Conservation (phyloP, 2,888 invertebrate genomes). For the Galerucella pusilla region DNA sequence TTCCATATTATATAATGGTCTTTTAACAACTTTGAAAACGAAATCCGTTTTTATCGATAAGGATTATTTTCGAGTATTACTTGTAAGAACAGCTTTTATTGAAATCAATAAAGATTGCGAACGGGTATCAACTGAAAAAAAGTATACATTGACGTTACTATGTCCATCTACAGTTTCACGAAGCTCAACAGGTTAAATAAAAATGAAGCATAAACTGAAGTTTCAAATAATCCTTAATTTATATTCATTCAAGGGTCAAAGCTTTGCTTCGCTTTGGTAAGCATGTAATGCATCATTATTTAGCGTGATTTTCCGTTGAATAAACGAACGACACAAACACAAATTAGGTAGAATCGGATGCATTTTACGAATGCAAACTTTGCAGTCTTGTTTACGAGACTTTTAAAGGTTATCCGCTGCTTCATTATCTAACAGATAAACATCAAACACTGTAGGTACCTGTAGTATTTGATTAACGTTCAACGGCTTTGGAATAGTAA, state of each 20-base stretch:
- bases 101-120: too few relatives aligned
- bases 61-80: neutral
- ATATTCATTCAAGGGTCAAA: neutral
- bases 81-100: too few relatives aligned
- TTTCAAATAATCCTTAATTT: neutral
- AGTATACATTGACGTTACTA: too few relatives aligned
- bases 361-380: conserved; percentile 15
- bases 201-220: too few relatives aligned
- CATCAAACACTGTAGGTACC: neutral
- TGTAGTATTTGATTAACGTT: neutral
- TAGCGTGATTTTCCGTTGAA: neutral
- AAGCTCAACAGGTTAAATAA: too few relatives aligned
- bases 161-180: too few relatives aligned
- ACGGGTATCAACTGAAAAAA: too few relatives aligned
- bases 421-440: conserved; percentile 12
- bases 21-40: neutral
- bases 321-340: neutral
- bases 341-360: conserved; percentile 12
- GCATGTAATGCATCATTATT: neutral
- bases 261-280: neutral
- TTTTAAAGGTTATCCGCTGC: conserved; percentile 8
- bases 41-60: neutral
- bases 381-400: conserved; percentile 19
- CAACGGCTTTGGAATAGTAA: neutral
- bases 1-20: neutral